Conservation (phyloP, 2,113 vertebrate genomes). For the Cryptotis parvus region DNA sequence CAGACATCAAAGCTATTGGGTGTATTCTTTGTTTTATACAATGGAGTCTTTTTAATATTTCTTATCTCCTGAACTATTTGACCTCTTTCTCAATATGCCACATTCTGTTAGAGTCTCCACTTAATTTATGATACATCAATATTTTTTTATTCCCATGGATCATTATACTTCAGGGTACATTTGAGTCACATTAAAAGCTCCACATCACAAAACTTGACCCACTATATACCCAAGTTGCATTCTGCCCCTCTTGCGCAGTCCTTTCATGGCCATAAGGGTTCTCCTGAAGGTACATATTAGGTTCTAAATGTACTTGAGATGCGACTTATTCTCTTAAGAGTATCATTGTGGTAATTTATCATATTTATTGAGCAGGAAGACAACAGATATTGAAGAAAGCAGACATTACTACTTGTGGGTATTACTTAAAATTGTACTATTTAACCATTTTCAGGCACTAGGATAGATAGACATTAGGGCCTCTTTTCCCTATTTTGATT, state of each 20-base stretch:
- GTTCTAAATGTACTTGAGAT: neutral
- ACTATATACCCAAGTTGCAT: neutral
- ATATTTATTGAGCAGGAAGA: no score
- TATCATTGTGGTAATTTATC: neutral
- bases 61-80: neutral
- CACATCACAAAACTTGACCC: neutral
- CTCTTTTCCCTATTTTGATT: neutral
- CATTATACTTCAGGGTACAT: neutral
- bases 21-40: neutral
- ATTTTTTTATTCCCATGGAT: neutral
- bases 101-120: neutral
- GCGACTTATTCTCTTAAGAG: neutral
- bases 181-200: neutral
- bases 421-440: neutral
- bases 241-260: neutral
- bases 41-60: neutral
- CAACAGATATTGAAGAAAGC: neutral
- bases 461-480: neutral
- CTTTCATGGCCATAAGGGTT: neutral
- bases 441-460: neutral
- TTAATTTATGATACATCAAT: slow-evolving; percentile 3
- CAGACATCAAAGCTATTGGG: neutral
- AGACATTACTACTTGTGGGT: neutral
- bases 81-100: neutral
- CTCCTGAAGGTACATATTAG: neutral